Evolutionary conservation across 64 coral and sea anemone species (phyloP), one percentile per base, ranked within the genome.

Genomic region (Platygyra sinensis): DNA sequence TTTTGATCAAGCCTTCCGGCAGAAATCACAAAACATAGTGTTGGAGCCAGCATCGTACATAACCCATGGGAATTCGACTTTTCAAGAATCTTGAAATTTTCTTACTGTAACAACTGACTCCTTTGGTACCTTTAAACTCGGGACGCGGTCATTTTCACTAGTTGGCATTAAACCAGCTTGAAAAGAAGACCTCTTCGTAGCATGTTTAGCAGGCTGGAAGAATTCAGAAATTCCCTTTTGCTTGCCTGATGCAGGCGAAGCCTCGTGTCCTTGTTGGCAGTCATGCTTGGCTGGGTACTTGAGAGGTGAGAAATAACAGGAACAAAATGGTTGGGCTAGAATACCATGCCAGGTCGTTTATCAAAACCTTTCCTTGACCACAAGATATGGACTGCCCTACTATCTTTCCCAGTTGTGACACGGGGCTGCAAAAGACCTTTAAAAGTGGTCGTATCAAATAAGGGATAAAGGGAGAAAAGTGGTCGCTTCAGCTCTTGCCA

Each of bases 401-500:
- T 57, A 54, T 79, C 32, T 55, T 79, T 79, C 76, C 5, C n/a
- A n/a, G n/a, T n/a, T n/a, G n/a, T n/a, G n/a, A n/a, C n/a, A n/a
- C n/a, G n/a, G n/a, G n/a, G n/a, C 51, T 79, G 42, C 24, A 79
- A 57, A 54, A 79, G 16, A 79, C 51, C n/a, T 79, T 52, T 27
- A 79, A 79, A 25, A 79, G 51, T 55, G 76, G 42, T 22, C 76
- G 39, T 52, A 79, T 55, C 51, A 57, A 79, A 52, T 27, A 55
- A 55, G 76, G 5, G 76, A 79, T 79, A 79, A 27, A 79, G 51
- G 24, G 5, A 79, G 51, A 55, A 57, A 79, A 79, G 42, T 29
- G 76, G 76, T 79, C 76, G 76, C 51, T 30, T 79, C 20, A 79
- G 76, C 76, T 55, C 25, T 11, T 25, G 76, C 76, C 76, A 79